phyloP scores from a whole-genome alignment of 2,113 vertebrate genomes.

The Odocoileus hemionus region DNA sequence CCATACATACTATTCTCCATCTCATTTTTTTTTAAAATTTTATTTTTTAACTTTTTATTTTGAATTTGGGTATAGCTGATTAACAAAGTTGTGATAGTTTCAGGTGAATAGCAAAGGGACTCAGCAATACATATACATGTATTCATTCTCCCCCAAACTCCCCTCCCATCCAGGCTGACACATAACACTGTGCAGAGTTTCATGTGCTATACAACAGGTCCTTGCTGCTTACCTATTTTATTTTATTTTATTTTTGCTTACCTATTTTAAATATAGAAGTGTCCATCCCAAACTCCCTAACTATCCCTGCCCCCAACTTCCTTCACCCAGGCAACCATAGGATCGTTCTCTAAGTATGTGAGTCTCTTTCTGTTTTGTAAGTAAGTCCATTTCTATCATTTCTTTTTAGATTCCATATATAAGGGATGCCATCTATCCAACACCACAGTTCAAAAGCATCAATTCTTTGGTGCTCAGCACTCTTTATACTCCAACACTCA shows the following conservation, averaged over 20 bases:
- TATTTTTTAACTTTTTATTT: not conserved
- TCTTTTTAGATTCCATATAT: not conserved
- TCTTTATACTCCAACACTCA: not conserved
- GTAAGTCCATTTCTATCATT: not conserved
- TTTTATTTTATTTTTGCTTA: not conserved
- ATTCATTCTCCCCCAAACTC: not conserved
- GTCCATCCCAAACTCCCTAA: not conserved
- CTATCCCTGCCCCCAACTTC: not conserved
- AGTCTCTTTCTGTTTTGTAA: not conserved
- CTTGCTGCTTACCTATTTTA: not conserved
- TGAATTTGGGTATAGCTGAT: not conserved
- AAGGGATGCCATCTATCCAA: not conserved
- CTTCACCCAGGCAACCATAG: not conserved
- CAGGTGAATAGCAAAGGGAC: not conserved
- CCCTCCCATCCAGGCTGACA: not conserved
- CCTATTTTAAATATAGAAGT: not conserved
- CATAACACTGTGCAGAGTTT: not conserved
- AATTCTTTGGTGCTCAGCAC: not conserved
- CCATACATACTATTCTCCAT: not conserved
- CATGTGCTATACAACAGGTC: not conserved
- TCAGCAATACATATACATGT: not conserved
- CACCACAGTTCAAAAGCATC: not conserved
- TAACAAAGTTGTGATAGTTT: not conserved
- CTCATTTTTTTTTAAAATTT: not conserved
- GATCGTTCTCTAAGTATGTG: not conserved